phyloP scores from a whole-genome alignment of 2,888 invertebrate genomes.

The Cerastis rubricosa region DNA sequence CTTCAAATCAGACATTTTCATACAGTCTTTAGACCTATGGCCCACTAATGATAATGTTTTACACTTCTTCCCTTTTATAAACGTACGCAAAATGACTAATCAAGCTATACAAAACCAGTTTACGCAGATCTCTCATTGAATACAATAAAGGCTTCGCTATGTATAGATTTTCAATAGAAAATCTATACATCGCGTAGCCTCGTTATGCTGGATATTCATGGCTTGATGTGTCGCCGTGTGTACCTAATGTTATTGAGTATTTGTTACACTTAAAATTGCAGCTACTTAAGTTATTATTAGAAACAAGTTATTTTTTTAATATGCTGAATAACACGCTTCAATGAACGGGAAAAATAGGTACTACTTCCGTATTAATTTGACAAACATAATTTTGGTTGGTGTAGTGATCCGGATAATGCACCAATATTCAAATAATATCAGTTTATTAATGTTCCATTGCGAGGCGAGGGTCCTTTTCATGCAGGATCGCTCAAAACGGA shows the following conservation, averaged over 20 bases:
- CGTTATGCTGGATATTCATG: too few species aligned
- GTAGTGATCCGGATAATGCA: neutral
- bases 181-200: too few species aligned
- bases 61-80: too few species aligned
- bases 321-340: neutral
- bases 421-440: neutral
- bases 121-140: too few species aligned
- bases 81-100: too few species aligned
- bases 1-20: fast-evolving
- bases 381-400: neutral
- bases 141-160: too few species aligned
- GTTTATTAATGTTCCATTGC: neutral
- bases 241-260: too few species aligned
- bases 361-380: neutral
- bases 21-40: neutral
- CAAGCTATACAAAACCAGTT: too few species aligned
- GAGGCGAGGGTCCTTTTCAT: neutral
- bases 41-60: neutral
- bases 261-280: neutral
- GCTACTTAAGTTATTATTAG: neutral
- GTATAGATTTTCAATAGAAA: too few species aligned
- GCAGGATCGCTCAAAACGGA: neutral
- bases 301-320: neutral
- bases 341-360: neutral
- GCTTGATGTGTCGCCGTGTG: too few species aligned